Evolutionary conservation across 2,888 invertebrate species (phyloP).

Genomic region (Hypena proboscidalis): DNA sequence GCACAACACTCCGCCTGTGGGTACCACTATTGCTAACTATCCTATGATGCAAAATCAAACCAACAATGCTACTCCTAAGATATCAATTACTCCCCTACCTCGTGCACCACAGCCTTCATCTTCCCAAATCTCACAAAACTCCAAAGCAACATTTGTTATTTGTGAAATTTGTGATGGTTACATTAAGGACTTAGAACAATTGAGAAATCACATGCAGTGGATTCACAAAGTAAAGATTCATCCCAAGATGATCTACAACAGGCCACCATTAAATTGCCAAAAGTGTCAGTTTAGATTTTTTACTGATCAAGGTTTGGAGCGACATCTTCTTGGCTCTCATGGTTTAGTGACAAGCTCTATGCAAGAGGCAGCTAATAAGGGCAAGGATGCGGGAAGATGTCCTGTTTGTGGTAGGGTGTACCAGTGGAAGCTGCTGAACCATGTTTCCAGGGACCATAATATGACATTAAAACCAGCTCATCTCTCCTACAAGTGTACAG

Average conservation of each 20-base stretch:
- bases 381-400: slow-evolving; percentile 97
- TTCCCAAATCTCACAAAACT: slow-evolving; percentile 67
- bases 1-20: slow-evolving; percentile 81
- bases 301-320: slow-evolving; percentile 97
- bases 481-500: slow-evolving; percentile 97
- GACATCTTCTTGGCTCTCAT: slow-evolving; percentile 97
- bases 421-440: slow-evolving; percentile 94
- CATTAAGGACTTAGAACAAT: slow-evolving; percentile 97
- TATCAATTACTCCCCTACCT: slow-evolving; percentile 96
- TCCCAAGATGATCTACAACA: slow-evolving; percentile 97
- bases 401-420: slow-evolving; percentile 96
- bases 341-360: slow-evolving; percentile 97
- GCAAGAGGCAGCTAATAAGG: slow-evolving; percentile 98
- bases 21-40: slow-evolving; percentile 74
- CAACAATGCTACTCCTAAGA: slow-evolving; percentile 91
- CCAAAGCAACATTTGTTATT: slow-evolving; percentile 95
- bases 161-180: slow-evolving; percentile 99
- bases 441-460: slow-evolving; percentile 96
- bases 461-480: slow-evolving; percentile 97
- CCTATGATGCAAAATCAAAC: slow-evolving; percentile 71
- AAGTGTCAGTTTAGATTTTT: slow-evolving; percentile 98
- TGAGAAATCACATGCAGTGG: slow-evolving; percentile 99
- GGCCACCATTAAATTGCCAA: slow-evolving; percentile 97
- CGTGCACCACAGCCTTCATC: slow-evolving; percentile 85
- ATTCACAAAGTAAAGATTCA: slow-evolving; percentile 98